Conservation (phyloP, 1,140 invertebrate species). For the Parasteatoda tepidariorum region DNA sequence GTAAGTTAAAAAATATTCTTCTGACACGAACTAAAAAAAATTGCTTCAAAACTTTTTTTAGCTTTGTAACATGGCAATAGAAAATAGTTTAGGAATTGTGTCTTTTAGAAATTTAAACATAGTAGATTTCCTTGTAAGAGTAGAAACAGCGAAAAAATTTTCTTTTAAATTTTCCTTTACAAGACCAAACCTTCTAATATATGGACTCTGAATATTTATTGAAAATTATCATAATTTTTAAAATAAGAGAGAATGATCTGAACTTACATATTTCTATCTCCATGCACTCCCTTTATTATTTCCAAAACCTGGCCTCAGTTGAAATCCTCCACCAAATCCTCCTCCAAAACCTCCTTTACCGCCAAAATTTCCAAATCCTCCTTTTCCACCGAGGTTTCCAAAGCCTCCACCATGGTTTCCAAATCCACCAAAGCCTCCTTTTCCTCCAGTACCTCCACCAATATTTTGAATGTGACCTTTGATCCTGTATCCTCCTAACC, state of each 20-base stretch:
- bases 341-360: not conserved
- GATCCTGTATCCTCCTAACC: conserved; percentile 3
- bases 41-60: no score
- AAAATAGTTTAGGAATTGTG: no score
- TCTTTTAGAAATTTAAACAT: no score
- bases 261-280: conserved; percentile 10
- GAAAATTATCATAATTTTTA: not conserved
- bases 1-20: no score
- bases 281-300: conserved; percentile 49
- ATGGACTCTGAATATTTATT: not conserved
- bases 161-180: no score
- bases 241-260: not conserved
- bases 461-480: conserved; percentile 9
- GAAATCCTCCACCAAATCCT: conserved; percentile 24
- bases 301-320: conserved; percentile 40
- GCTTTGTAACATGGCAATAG: no score
- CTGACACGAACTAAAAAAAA: no score
- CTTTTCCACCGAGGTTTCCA: conserved; percentile 22
- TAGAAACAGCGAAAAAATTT: no score
- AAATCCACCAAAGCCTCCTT: conserved; percentile 38
- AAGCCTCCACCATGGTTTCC: not conserved
- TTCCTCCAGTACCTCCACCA: conserved; percentile 20
- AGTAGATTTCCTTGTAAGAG: no score
- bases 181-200: no score
- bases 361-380: conserved; percentile 18